A percentile compares a stretch with the other conserved stretches of the same genome.
phyloP scores from a whole-genome alignment of 2,113 vertebrate species.

The Ochotona princeps region DNA sequence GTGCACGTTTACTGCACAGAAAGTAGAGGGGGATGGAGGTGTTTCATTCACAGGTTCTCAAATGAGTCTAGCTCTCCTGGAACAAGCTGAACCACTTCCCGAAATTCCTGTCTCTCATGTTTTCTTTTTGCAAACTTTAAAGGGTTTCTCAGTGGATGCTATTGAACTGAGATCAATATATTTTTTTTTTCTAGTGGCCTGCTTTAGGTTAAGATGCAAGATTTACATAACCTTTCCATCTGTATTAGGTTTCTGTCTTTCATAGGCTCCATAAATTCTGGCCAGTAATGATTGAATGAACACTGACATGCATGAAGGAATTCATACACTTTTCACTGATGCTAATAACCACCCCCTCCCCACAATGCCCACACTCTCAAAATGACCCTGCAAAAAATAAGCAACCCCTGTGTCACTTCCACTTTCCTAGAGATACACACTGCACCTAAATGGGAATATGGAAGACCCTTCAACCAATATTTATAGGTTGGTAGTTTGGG shows the following conservation, averaged over 20 bases:
- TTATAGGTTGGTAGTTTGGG: neutral
- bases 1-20: neutral
- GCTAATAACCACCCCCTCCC: neutral
- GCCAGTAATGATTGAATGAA: neutral
- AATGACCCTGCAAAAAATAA: neutral
- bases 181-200: neutral
- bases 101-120: conserved; percentile 19
- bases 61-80: neutral
- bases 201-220: neutral
- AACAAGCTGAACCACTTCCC: neutral
- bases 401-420: neutral
- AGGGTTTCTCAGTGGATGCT: conserved; percentile 7
- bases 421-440: neutral
- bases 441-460: neutral
- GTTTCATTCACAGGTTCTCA: neutral
- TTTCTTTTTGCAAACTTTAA: conserved; percentile 25
- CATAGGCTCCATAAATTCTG: neutral
- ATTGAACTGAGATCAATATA: neutral
- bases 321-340: neutral
- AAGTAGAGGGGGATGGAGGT: conserved; percentile 6
- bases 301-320: neutral
- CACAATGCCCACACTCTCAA: neutral
- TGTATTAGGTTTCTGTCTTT: conserved; percentile 29
- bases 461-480: neutral
- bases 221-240: conserved; percentile 23